Evolutionary conservation across 2,888 invertebrate genomes (phyloP).

Genomic region (Apocheima hispidaria): DNA sequence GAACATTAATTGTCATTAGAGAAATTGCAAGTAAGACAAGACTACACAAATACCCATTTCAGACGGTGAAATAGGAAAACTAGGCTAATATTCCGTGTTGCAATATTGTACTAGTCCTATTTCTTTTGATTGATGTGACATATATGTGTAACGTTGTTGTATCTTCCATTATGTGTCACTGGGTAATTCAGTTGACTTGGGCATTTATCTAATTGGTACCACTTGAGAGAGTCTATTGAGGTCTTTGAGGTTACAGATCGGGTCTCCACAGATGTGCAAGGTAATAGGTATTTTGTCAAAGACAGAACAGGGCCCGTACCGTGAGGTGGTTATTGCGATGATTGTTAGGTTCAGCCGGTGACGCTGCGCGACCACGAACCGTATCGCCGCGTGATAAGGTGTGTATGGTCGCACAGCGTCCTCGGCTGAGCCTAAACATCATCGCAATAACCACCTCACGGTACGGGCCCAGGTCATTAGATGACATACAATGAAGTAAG

Average conservation of each 20-base stretch:
- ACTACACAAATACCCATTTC: neutral
- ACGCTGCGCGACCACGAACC: too few relatives aligned
- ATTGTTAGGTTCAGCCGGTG: too few relatives aligned
- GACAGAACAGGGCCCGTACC: slow-evolving; percentile 8
- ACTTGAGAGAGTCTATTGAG: slow-evolving; percentile 51
- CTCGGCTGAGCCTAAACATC: too few relatives aligned
- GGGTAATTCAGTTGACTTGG: slow-evolving; percentile 65
- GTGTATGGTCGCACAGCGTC: too few relatives aligned
- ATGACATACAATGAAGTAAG: slow-evolving; percentile 18
- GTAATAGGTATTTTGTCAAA: neutral
- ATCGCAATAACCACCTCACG: too few relatives aligned
- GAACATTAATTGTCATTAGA: neutral
- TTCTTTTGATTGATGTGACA: slow-evolving; percentile 25
- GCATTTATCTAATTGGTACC: slow-evolving; percentile 66
- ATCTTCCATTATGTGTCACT: slow-evolving; percentile 19
- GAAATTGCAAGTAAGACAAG: neutral
- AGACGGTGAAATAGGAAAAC: neutral
- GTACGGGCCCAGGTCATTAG: too few relatives aligned
- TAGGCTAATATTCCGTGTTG: neutral
- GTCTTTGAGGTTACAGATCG: slow-evolving; percentile 43
- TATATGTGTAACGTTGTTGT: slow-evolving; percentile 17
- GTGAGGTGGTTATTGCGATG: too few relatives aligned
- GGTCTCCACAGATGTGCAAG: slow-evolving; percentile 32
- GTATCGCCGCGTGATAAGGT: too few relatives aligned
- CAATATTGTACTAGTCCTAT: slow-evolving; percentile 12